A percentile compares a stretch with the other conserved stretches of the same genome.
Conservation (phyloP, 2,888 invertebrate species). For the Ligdia adustata region DNA sequence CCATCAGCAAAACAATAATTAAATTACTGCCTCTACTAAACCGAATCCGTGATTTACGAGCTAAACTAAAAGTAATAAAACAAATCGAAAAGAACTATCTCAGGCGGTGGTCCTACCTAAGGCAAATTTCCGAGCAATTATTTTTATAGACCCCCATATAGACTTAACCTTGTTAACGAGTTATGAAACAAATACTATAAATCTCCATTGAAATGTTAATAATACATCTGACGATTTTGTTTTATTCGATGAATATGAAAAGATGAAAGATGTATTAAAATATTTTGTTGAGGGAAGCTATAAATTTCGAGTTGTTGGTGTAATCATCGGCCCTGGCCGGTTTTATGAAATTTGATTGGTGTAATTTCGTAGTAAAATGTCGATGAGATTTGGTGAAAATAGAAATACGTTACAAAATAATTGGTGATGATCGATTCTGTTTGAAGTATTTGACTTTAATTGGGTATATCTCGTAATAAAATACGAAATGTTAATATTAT, state of each 20-base stretch:
- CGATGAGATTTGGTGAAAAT: conserved; percentile 35
- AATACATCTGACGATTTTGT: conserved; percentile 42
- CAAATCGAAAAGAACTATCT: conserved; percentile 28
- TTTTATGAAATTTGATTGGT: conserved; percentile 51
- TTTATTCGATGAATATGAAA: conserved; percentile 32
- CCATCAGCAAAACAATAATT: conserved; percentile 33
- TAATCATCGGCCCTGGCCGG: conserved; percentile 46
- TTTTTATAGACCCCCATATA: conserved; percentile 50
- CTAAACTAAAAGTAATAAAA: conserved; percentile 17
- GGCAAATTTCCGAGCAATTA: conserved; percentile 51
- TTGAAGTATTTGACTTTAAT: conserved; percentile 14
- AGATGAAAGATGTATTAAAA: conserved; percentile 34
- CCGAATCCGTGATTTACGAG: conserved; percentile 24
- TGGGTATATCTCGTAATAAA: background rate
- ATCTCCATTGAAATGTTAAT: conserved; percentile 61
- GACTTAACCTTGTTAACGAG: conserved; percentile 40
- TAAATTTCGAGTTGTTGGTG: conserved; percentile 47
- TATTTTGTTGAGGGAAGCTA: conserved; percentile 35
- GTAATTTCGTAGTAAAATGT: conserved; percentile 44
- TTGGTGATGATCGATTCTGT: conserved; percentile 18
- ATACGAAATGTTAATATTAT: too few relatives aligned
- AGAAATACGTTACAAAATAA: conserved; percentile 18
- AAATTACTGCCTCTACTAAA: conserved; percentile 20
- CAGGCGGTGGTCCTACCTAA: conserved; percentile 49
- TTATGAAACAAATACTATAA: conserved; percentile 63